phyloP scores from a whole-genome alignment of 1,140 invertebrate genomes.

The Armadillidium nasatum region DNA sequence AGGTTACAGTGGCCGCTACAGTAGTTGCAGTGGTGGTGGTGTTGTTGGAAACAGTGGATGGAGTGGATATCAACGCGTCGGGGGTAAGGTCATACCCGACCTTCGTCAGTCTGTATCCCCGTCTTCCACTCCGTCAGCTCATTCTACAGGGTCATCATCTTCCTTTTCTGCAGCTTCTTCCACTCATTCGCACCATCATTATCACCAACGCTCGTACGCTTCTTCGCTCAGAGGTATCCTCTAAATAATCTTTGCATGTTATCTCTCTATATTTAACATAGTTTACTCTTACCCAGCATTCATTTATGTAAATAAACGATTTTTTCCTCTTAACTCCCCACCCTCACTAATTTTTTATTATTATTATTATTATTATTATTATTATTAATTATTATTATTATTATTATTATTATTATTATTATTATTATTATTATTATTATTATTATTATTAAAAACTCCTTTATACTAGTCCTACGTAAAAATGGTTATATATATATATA shows the following conservation, averaged over 20 bases:
- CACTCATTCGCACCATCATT: conserved; percentile 33
- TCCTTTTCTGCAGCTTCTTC: conserved; percentile 39
- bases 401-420: no score
- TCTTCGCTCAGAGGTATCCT: conserved; percentile 41
- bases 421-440: no score
- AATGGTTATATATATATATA: no score
- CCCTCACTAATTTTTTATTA: no score
- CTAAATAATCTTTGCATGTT: not conserved
- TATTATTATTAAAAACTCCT: no score
- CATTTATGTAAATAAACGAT: no score
- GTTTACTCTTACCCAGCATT: not conserved
- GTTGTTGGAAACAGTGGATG: conserved; percentile 35
- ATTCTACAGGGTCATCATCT: conserved; percentile 41
- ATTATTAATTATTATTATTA: no score
- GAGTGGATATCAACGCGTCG: conserved; percentile 39
- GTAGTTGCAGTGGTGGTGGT: conserved; percentile 26
- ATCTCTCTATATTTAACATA: not conserved
- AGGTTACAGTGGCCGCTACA: conserved; percentile 19
- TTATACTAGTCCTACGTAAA: no score
- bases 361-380: no score
- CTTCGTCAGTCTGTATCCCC: conserved; percentile 40
- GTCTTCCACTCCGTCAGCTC: conserved; percentile 35
- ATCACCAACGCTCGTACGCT: conserved; percentile 36
- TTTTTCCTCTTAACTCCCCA: no score
- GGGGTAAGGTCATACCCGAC: conserved; percentile 43